Base-by-base conservation (phyloP, 2,797 vertebrate species). In the Echiichthys vipera region DNA sequence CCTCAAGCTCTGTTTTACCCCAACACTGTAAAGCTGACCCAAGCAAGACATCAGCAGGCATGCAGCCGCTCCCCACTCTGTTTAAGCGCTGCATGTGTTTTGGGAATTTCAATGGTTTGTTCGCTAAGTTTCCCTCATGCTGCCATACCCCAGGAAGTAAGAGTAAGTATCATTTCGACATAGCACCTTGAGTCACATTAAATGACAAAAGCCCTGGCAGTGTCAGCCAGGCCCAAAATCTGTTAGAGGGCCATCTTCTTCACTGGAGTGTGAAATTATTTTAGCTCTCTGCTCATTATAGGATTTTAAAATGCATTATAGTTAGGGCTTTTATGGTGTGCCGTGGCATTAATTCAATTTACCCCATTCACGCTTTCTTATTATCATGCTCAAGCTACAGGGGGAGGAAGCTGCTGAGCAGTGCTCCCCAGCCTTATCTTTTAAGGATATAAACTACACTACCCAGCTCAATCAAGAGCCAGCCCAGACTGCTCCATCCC, bases 251-350 rank as follows among this genome's bases (percentile, higher is more conserved):
- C 86, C 90, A 90, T 93, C 90, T 91, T 90, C 89, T 84, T 89
- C 91, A 91, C 74, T 90, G 88, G 80, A 87, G 91, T 93, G 92
- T 93, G 92, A 93, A 93, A 93, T 93, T 91, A 93, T 93, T 93
- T 93, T 87, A 93, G 89, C 91, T 91, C 89, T 88, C 80, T 91
- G 86, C 91, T 93, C 91, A 92, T 93, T 93, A 93, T 91, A 90
- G 90, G 88, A 91, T 93, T 93, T 92, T 92, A 90, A 91, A 93
- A 93, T 93, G 91, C 91, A 91, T 93, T 93, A 93, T 90, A 92
- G 90, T 93, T 90, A 86, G 89, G 81, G 91, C 90, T 90, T 91
- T 93, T 92, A 92, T 91, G 90, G 88, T 89, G 91, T 89, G 91
- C 89, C 13, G 89, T 84, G 11, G 89, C 87, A 93, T 93, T 93